These are phyloP conservation scores for Ectemnius cavifrons DNA, from an alignment of 2,888 invertebrate genomes.

Conservation along the genomic window DNA sequence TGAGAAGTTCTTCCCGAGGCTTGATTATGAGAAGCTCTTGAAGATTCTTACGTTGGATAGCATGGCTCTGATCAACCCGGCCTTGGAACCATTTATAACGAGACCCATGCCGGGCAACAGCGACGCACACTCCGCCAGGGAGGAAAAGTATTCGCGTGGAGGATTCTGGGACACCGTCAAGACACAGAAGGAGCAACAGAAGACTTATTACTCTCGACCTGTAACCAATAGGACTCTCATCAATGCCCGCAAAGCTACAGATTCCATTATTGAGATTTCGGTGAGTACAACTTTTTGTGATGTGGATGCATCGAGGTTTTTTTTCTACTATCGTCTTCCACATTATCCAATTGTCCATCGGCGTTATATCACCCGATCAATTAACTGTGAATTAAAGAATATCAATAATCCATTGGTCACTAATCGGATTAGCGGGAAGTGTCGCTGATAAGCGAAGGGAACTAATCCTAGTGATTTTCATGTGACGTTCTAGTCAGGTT, in stretches of 20 bases:
- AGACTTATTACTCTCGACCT: constrained; percentile 25
- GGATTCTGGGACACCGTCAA: constrained; percentile 64
- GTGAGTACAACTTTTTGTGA: constrained; percentile 53
- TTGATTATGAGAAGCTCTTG: constrained; percentile 82
- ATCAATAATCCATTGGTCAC: background rate
- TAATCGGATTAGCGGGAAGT: constrained; percentile 6
- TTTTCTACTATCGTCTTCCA: no score
- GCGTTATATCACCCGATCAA: background rate
- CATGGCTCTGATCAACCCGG: constrained; percentile 66
- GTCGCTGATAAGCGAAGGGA: no score
- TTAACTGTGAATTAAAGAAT: background rate
- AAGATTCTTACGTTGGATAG: constrained; percentile 81
- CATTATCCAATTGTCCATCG: background rate
- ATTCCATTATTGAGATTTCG: constrained; percentile 72
- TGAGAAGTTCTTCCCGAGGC: constrained; percentile 83
- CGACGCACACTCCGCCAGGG: background rate
- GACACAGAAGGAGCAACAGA: constrained; percentile 4
- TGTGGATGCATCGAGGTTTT: background rate
- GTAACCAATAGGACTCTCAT: constrained; percentile 64
- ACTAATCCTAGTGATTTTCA: background rate
- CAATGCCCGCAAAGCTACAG: constrained; percentile 62
- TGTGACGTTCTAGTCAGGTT: background rate
- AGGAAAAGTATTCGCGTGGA: constrained; percentile 18
- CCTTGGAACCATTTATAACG: constrained; percentile 9
- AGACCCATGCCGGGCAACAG: background rate